Evolutionary conservation across 2,113 vertebrate species (phyloP).

Genomic region (Atrichornis clamosus): DNA sequence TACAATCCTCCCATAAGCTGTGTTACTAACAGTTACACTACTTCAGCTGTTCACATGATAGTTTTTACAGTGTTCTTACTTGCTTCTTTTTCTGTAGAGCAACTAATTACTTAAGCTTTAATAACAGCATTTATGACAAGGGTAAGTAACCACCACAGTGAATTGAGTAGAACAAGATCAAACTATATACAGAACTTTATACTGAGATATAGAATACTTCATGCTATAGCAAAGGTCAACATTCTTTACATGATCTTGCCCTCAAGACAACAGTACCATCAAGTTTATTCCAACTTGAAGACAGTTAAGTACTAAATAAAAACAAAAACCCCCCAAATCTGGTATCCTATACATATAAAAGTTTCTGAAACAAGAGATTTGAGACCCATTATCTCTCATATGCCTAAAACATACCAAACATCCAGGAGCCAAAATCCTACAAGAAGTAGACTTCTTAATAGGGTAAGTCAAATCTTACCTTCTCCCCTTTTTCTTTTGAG

Average conservation of each 20-base stretch:
- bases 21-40: background rate
- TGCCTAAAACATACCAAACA: background rate
- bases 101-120: background rate
- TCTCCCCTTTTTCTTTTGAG: conserved; percentile 95
- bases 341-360: background rate
- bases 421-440: background rate
- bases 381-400: background rate
- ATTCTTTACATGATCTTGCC: background rate
- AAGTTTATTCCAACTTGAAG: background rate
- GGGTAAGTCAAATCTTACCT: conserved; percentile 72
- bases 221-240: background rate
- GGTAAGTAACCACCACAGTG: background rate
- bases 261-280: background rate
- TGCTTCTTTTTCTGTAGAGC: background rate
- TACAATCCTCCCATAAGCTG: background rate
- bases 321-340: background rate
- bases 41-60: background rate
- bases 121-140: background rate
- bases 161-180: background rate
- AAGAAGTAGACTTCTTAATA: background rate
- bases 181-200: background rate
- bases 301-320: background rate
- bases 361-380: background rate
- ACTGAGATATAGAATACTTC: background rate
- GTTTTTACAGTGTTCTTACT: background rate